A percentile compares a stretch with the other conserved stretches of the same genome.
phyloP scores from a whole-genome alignment of 2,797 vertebrate species.

The Otolemur crassicaudatus region DNA sequence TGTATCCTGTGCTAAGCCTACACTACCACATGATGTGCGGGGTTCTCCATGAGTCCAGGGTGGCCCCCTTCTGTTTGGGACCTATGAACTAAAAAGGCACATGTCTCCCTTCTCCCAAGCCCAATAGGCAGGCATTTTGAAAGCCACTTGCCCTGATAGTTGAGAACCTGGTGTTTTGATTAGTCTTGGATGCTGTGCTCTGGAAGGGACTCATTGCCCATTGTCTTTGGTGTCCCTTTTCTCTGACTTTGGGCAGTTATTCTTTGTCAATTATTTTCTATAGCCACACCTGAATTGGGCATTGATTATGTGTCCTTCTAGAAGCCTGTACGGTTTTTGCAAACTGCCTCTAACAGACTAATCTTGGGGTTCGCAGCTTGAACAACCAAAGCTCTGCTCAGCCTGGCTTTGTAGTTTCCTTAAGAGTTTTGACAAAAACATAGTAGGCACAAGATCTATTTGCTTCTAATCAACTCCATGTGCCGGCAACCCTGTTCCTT shows the following conservation, averaged over 20 bases:
- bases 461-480: not conserved
- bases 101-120: not conserved
- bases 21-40: too few species aligned
- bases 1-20: not conserved
- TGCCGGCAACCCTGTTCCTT: not conserved
- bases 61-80: not conserved
- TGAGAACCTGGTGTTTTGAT: not conserved
- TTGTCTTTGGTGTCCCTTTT: not conserved
- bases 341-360: not conserved
- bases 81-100: not conserved
- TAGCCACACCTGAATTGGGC: not conserved
- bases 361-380: not conserved
- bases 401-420: not conserved
- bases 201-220: not conserved
- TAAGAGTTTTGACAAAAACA: not conserved
- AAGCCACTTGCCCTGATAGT: not conserved
- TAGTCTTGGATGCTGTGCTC: not conserved
- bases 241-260: not conserved
- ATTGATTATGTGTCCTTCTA: not conserved
- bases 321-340: not conserved
- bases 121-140: not conserved
- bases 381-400: not conserved
- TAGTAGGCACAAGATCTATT: not conserved
- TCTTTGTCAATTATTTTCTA: not conserved
- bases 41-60: not conserved